Conservation (phyloP, 1,140 invertebrate species). For the Drosophila chauvacae region DNA sequence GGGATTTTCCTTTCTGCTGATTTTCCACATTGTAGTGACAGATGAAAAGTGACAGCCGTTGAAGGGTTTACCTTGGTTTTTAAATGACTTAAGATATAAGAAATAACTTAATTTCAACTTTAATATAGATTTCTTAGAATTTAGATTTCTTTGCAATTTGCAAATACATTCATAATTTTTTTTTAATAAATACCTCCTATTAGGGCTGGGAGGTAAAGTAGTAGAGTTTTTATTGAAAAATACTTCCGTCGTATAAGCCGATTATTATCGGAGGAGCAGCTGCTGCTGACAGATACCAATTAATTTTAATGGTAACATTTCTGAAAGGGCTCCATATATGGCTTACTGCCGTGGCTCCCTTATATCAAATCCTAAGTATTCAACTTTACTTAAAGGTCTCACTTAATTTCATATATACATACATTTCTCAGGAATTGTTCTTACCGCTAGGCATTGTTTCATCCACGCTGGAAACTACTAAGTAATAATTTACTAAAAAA, state of each 20-base stretch:
- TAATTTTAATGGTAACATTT: not conserved
- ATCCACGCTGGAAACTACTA: not conserved
- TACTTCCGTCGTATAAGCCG: too few species aligned
- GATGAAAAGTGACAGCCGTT: not conserved
- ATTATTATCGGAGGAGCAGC: too few species aligned
- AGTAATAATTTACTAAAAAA: not conserved
- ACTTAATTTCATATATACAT: not conserved
- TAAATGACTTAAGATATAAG: too few species aligned
- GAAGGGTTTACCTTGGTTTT: not conserved
- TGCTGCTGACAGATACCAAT: not conserved
- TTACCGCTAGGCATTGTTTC: not conserved
- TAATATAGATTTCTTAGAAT: too few species aligned
- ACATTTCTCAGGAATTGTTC: not conserved
- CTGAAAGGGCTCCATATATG: not conserved
- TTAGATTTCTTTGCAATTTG: too few species aligned
- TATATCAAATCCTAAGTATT: constrained; percentile 1
- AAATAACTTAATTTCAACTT: too few species aligned
- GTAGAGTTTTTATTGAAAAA: too few species aligned
- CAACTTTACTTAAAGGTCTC: not conserved
- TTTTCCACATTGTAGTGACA: constrained; percentile 41
- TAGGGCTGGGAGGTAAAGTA: too few species aligned
- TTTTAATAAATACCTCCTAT: too few species aligned
- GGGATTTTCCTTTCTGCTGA: constrained; percentile 46
- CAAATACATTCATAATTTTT: too few species aligned
- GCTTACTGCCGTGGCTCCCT: not conserved